These are phyloP conservation scores for Drosophila burlai DNA, from an alignment of 1,140 invertebrate species.

Conservation along the genomic window DNA sequence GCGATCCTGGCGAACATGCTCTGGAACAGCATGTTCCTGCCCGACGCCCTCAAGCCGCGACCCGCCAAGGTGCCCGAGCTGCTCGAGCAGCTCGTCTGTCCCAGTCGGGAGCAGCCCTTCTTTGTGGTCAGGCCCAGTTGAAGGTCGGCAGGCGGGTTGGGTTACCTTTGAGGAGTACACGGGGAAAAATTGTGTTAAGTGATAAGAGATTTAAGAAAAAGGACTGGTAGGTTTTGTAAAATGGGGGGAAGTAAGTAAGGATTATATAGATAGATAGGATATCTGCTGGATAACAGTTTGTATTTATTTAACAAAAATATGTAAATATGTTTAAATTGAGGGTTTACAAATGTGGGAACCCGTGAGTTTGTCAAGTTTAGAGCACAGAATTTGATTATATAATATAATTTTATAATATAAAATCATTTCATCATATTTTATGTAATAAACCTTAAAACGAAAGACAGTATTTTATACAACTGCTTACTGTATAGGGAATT, in stretches of 20 bases:
- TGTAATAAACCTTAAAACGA: neutral
- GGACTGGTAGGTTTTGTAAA: neutral
- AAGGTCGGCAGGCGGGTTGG: constrained; percentile 11
- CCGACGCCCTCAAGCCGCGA: constrained; percentile 69
- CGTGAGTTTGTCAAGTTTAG: neutral
- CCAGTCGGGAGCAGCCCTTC: constrained; percentile 57
- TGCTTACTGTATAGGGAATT: neutral
- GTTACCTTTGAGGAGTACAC: constrained; percentile 11
- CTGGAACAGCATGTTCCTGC: constrained; percentile 88
- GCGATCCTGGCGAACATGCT: constrained; percentile 86
- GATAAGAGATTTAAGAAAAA: neutral
- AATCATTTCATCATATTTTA: neutral
- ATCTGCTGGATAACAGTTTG: neutral
- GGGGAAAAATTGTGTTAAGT: neutral
- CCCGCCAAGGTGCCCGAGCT: constrained; percentile 27
- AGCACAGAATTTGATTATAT: neutral
- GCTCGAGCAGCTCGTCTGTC: constrained; percentile 48
- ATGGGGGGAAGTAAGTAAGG: neutral
- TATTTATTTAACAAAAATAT: neutral
- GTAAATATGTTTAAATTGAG: neutral
- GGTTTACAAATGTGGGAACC: too few species aligned
- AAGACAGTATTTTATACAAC: neutral
- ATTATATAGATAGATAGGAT: neutral
- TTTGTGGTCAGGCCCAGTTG: constrained; percentile 61
- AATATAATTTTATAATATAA: neutral